phyloP scores from a whole-genome alignment of 2,888 invertebrate species.

The Osmoderma eremita region DNA sequence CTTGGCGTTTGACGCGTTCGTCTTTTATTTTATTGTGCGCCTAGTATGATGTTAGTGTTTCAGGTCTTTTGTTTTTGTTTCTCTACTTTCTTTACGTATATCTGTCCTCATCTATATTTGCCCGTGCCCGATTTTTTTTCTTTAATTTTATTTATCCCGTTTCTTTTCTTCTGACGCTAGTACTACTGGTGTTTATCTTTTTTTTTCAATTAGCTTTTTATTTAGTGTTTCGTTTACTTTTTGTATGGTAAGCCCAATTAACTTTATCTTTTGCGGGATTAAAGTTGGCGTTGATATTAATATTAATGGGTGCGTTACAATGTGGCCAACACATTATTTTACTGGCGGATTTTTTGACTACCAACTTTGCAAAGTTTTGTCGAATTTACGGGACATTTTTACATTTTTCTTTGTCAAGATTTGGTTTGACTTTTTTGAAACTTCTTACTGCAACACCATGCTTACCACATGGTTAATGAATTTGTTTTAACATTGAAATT shows the following conservation, averaged over 20 bases:
- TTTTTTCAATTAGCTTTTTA: neutral
- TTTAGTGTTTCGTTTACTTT: constrained; percentile 17
- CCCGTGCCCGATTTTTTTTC: no score
- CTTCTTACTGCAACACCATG: no score
- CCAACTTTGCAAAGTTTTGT: no score
- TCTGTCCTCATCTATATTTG: no score
- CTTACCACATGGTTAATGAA: no score
- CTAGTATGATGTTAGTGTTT: constrained; percentile 4
- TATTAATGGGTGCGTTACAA: constrained; percentile 13
- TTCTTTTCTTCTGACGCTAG: neutral
- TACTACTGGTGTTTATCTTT: neutral
- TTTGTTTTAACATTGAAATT: no score
- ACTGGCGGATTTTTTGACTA: neutral
- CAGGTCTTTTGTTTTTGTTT: constrained; percentile 8
- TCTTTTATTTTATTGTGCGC: constrained; percentile 17
- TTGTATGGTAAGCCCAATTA: constrained; percentile 13
- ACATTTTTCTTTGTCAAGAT: no score
- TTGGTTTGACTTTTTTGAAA: no score
- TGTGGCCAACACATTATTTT: constrained; percentile 5
- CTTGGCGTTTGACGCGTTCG: neutral
- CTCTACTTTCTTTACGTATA: neutral
- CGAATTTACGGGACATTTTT: no score
- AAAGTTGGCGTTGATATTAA: constrained; percentile 24
- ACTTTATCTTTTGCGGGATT: constrained; percentile 29
- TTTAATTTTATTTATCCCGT: no score